Evolutionary conservation across 1,140 invertebrate species (phyloP), one percentile per base, ranked within the genome.

Genomic region (Centruroides sculpturatus): DNA sequence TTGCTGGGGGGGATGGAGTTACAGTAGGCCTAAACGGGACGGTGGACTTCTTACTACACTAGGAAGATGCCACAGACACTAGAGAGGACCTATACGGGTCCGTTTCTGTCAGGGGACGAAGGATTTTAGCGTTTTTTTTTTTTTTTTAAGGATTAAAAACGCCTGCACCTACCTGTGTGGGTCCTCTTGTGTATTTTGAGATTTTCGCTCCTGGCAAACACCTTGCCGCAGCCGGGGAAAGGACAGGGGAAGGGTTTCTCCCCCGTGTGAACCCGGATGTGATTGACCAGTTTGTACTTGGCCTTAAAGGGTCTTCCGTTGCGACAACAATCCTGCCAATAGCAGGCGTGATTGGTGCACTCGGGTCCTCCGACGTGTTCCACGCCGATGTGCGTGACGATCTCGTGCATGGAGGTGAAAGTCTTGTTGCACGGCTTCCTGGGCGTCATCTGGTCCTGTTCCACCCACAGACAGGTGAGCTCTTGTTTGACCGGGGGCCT

Each of bases 251-350:
- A 99, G 0, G 95, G 95, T 75, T 98, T 98, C 73, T 98, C 95
- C n/a, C 95, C 95, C 1, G 95, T 99, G 74, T 99, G 95, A 57
- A 99, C 95, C 57, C 95, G 80, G 67, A 99, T 96, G 76, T 99
- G 95, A 78, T 99, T 98, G 71, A 98, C 94, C 71, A 99, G 82
- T 78, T 99, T 99, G 80, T 99, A 98, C 78, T 98, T 99, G 75
- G 95, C 95, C 78, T 98, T 98, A 79, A 99, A 99, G 35, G 94
- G 91, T 57, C 89, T 78, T 0, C 92, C 91, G 73, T 94, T 92
- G 56, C 95, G 78, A 55, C 87, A 78, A 76, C 95, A 98, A 47
- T 87, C 86, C 70, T 92, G 85, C 92, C 92, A 96, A 76, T 85
- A 92, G 74, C 94, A 98, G 58, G 93, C 88, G 78, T 98, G 94